Evolutionary conservation across 2,888 invertebrate species (phyloP).

Genomic region (Diogma glabrata): DNA sequence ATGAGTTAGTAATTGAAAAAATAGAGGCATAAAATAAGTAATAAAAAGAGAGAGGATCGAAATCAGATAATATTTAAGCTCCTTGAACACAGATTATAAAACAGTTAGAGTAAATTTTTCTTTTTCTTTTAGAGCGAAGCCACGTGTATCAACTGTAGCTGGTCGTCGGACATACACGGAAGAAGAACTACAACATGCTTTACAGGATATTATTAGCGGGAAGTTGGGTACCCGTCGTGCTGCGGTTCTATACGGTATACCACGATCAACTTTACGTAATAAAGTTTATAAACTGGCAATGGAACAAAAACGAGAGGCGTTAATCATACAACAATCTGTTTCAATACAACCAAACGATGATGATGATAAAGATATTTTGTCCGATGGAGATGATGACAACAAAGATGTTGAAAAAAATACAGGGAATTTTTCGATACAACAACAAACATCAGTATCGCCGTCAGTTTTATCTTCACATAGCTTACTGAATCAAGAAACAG

Average conservation of each 20-base stretch:
- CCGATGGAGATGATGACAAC: slow-evolving; percentile 45
- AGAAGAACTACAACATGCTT: slow-evolving; percentile 86
- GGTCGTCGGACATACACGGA: slow-evolving; percentile 84
- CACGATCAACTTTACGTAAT: slow-evolving; percentile 89
- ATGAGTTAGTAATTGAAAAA: no score
- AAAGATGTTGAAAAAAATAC: slow-evolving; percentile 47
- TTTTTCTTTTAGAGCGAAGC: slow-evolving; percentile 53
- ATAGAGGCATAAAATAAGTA: not conserved
- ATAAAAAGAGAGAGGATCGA: not conserved
- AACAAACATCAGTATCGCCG: slow-evolving; percentile 15
- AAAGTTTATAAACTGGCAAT: slow-evolving; percentile 79
- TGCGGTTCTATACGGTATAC: slow-evolving; percentile 92
- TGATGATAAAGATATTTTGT: slow-evolving; percentile 39
- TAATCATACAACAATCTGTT: slow-evolving; percentile 21
- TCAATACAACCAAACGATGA: slow-evolving; percentile 27
- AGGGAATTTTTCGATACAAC: slow-evolving; percentile 42
- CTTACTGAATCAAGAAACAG: not conserved
- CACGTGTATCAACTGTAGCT: slow-evolving; percentile 50
- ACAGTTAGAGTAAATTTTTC: no score
- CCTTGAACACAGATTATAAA: no score
- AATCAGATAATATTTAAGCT: no score
- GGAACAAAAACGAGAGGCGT: slow-evolving; percentile 56
- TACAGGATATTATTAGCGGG: slow-evolving; percentile 86
- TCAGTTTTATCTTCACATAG: slow-evolving; percentile 18
- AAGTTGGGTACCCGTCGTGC: slow-evolving; percentile 87